Evolutionary conservation across 2,797 vertebrate genomes (phyloP), one percentile per base, ranked within the genome.

Genomic region (Propithecus deckenii): DNA sequence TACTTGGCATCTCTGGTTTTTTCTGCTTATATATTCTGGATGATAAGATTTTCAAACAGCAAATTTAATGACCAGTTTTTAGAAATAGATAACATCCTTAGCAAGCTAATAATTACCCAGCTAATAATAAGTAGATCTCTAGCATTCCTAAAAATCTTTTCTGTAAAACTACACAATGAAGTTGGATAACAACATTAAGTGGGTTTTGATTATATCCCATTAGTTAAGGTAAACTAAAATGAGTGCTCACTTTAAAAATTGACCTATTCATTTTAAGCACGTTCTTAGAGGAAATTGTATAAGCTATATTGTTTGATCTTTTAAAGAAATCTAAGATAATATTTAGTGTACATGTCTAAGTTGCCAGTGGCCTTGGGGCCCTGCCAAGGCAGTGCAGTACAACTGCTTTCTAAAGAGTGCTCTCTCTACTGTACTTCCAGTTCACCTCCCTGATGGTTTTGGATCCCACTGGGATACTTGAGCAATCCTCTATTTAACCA

Each of bases 201-300:
- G 50, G 61, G 4, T 80, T 97, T 94, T 76, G 71, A 55, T 96
- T 84, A 72, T 85, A 61, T 79, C 59, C 63, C 84, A 35, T 89
- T 93, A 87, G 25, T 86, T 92, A 91, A 95, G n/a, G 35, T 89
- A 79, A 96, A 94, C 25, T n/a, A 86, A 89, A 50, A 59, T 93
- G 79, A 86, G 67, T 5, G 0, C 9, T 94, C 61, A 92, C 61
- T 95, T 87, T 95, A 91, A 88, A 89, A 96, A 78, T 52, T 5
- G 15, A 61, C 63, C 71, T 85, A 50, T 83, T 91, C 61, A 84
- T 96, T 97, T 94, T 92, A 97, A 92, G 35, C 38, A 92, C 28
- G 7, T 75, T 81, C 48, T 83, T 88, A 81, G 80, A 96, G 75
- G 78, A 91, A 91, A 94, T 28, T 52, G 1, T 81, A 18, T 38